Conservation (phyloP, 1,140 invertebrate species). For the Tetramorium alpestre region DNA sequence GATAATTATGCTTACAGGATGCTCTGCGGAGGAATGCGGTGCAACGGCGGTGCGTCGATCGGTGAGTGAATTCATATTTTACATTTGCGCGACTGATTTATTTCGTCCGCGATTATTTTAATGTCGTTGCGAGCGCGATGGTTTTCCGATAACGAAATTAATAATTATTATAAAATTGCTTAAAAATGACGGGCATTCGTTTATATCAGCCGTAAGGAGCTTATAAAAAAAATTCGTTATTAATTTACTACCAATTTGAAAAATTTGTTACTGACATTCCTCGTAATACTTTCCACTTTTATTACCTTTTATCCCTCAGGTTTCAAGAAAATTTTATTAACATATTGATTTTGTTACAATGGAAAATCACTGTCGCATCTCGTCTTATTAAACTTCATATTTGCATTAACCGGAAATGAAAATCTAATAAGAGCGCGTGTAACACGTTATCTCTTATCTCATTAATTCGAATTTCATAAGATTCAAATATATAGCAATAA, state of each 20-base stretch:
- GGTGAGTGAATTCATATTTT: constrained; percentile 11
- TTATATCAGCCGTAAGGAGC: background rate
- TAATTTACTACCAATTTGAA: constrained; percentile 4
- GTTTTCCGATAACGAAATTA: constrained; percentile 23
- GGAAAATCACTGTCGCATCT: background rate
- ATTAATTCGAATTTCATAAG: background rate
- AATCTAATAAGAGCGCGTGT: background rate
- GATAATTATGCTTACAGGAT: constrained; percentile 28
- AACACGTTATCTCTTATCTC: background rate
- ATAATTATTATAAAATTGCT: constrained; percentile 24
- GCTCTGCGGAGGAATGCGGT: background rate
- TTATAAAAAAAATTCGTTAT: constrained; percentile 13
- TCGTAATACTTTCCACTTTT: background rate
- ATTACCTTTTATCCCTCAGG: background rate
- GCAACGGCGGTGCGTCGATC: background rate
- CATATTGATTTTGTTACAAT: background rate
- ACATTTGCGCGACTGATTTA: constrained; percentile 1
- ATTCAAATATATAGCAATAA: background rate
- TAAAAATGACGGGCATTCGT: background rate
- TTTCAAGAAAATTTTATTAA: background rate
- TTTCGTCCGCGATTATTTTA: constrained; percentile 10
- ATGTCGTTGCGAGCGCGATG: background rate
- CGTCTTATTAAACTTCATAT: background rate
- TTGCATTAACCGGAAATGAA: background rate
- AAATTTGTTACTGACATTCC: background rate